Base-by-base conservation (phyloP, 2,797 vertebrate species). In the Micromesistius poutassou region DNA sequence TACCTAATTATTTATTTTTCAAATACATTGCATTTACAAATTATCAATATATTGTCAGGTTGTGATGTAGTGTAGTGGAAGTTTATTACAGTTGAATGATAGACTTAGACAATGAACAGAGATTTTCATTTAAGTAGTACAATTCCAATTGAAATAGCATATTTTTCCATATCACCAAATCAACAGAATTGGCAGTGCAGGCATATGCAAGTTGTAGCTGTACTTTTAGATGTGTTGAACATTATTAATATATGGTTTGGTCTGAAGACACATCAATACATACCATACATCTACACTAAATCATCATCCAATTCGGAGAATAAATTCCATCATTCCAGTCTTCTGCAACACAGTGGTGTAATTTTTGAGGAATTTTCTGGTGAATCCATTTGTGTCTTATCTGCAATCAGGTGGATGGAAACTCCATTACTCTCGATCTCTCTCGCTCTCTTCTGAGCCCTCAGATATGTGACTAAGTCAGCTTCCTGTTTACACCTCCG, bases 401-500 rank as follows among this genome's bases (percentile, higher is more conserved):
- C 62, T 68, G 13, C 25, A 28, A 68, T 68, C 62, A 68, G 62
- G 62, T 68, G 62, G n/a, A 68, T 68, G 62, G 62, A 68, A 68
- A 19, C 71, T 33, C 14, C 16, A 72, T 80, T 38, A 33, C 71
- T 80, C 62, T 80, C 62, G 71, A 28, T 78, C 7, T 55, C 30
- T 68, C 30, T 74, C 31, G 42, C 28, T 55, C 38, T 35, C 35
- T 35, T 72, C 68, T 36, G 40, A 80, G 86, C 74, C 22, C 84
- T 84, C 81, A 84, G 87, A 83, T 89, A 89, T 90, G 87, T 91
- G 90, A 90, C 84, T 81, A 40, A 87, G 76, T 87, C 86, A 83
- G 85, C 89, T 91, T 93, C 90, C 92, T 92, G 91, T 92, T 91
- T 89, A 89, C 84, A 86, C 87, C 87, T 88, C 86, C 83, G 77